phyloP scores from a whole-genome alignment of 2,113 vertebrate species.

The Boulengeromyrus knoepffleri region DNA sequence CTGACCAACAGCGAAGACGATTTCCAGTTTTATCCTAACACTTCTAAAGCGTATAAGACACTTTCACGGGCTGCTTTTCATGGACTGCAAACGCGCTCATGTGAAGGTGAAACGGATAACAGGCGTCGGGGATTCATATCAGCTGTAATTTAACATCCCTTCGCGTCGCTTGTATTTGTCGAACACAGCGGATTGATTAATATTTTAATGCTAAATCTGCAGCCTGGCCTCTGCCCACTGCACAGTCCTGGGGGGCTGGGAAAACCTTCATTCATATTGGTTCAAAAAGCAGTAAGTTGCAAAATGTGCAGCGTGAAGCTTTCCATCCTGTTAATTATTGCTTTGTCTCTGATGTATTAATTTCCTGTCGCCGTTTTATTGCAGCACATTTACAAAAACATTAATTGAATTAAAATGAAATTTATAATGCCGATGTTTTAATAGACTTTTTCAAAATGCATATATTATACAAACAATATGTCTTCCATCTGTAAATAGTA shows the following conservation, averaged over 20 bases:
- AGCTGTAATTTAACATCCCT: background rate
- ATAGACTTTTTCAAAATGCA: background rate
- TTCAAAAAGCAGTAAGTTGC: background rate
- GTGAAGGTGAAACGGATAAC: background rate
- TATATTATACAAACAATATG: background rate
- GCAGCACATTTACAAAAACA: background rate
- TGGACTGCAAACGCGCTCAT: background rate
- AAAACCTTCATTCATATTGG: background rate
- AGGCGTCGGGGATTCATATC: background rate
- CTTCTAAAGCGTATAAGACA: background rate
- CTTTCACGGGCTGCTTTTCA: background rate
- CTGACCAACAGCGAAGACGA: background rate
- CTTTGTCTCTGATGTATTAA: background rate
- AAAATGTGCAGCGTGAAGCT: background rate
- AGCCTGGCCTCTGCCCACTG: background rate
- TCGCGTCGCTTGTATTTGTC: background rate
- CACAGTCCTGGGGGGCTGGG: background rate
- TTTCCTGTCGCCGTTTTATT: background rate
- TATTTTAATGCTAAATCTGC: background rate
- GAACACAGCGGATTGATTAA: background rate
- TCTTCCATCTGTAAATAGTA: background rate
- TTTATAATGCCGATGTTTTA: background rate
- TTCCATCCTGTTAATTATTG: background rate
- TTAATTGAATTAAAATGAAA: background rate
- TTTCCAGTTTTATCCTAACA: background rate